Evolutionary conservation across 2,797 vertebrate species (phyloP), one percentile per base, ranked within the genome.

Genomic region (Macropus fuliginosus): DNA sequence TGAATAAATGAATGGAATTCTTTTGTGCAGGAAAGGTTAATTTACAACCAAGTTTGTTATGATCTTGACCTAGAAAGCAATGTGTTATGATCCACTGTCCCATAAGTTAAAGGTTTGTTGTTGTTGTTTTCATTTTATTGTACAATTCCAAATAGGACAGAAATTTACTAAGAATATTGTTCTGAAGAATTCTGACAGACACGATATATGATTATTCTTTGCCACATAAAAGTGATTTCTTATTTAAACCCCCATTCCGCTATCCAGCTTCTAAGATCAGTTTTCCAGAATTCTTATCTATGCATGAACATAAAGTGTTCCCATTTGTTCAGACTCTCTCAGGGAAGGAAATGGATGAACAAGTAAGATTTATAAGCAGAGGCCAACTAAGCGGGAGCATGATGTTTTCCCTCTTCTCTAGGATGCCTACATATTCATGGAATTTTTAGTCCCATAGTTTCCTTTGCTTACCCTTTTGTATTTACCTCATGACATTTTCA

Each of bases 311-410:
- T 54, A 62, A 16, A 62, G 16, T 62, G 52, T 92, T 92, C 56
- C 29, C 50, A 54, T 62, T 92, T 97, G 18, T 81, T 46, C 95
- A 92, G 56, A 97, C 91, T 94, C 97, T 94, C 97, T 92, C 94
- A 12, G 94, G 91, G 94, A 94, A 97, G 94, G 95, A 98, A 98
- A 97, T 93, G 0, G 56, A 56, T 92, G 97, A 97, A 94, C 91
- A 97, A 96, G 96, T 54, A 92, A 92, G 92, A 96, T 59, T 92
- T 97, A 90, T 74, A 92, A 93, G 87, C 34, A 0, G 6, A 54
- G 94, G 59, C 96, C 95, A 98, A 96, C 55, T 91, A 96, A 91
- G 93, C 27, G 91, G 57, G 66, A 97, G 91, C 24, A 56, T 12
- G n/a, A 0, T 29, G 54, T 40, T 94, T 0, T 40, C 92, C 46